These are phyloP conservation scores for Drosophila bocqueti DNA, from an alignment of 1,140 invertebrate genomes.

Conservation along the genomic window DNA sequence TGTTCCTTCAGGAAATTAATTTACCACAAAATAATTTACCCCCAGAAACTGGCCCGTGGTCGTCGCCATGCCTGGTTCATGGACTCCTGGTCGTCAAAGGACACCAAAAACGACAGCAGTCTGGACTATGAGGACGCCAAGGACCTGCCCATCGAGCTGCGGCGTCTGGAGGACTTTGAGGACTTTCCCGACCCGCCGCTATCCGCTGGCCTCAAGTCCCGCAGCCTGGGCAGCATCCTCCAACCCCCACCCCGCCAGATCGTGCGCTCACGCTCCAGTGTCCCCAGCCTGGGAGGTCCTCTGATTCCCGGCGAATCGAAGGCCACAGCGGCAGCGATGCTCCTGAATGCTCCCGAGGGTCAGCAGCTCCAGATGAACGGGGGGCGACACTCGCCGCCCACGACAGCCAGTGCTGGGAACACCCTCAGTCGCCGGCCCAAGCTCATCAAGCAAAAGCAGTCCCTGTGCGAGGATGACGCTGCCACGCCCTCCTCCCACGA, in stretches of 20 bases:
- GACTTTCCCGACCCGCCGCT: constrained; percentile 86
- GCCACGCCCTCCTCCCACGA: constrained; percentile 18
- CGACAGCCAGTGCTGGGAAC: constrained; percentile 65
- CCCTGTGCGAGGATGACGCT: constrained; percentile 89
- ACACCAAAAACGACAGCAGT: constrained; percentile 86
- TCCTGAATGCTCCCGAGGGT: constrained; percentile 52
- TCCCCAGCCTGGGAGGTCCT: constrained; percentile 88
- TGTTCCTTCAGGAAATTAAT: neutral
- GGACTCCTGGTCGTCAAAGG: constrained; percentile 90
- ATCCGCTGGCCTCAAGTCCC: constrained; percentile 81
- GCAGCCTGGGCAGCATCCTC: constrained; percentile 92
- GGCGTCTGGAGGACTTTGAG: constrained; percentile 92
- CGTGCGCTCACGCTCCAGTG: constrained; percentile 90
- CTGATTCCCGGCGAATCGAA: constrained; percentile 58
- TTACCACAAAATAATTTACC: neutral
- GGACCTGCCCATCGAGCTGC: constrained; percentile 94
- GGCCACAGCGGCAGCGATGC: constrained; percentile 55
- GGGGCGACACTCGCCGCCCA: constrained; percentile 63
- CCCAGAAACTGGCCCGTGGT: constrained; percentile 91
- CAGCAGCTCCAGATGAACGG: constrained; percentile 37
- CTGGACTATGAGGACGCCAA: constrained; percentile 88
- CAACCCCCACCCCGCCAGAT: constrained; percentile 89
- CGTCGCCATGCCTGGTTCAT: constrained; percentile 91
- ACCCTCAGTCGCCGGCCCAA: constrained; percentile 86
- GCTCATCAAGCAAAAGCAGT: constrained; percentile 93